Percentiles rank a stretch among this genome's conserved stretches.
Conservation (phyloP, 2,888 invertebrate species). For the Oligia latruncula region DNA sequence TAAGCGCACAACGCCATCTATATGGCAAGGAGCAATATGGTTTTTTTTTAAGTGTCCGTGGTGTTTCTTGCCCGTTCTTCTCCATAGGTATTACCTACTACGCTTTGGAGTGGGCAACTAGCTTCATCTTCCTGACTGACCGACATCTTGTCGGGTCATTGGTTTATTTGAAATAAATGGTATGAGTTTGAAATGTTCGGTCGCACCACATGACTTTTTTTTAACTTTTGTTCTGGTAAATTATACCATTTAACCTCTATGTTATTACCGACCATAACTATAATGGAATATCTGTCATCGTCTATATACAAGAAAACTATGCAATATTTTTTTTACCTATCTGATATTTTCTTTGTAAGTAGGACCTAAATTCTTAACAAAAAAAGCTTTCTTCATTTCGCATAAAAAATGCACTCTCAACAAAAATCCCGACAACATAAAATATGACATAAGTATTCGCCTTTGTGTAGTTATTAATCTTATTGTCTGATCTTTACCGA, state of each 20-base stretch:
- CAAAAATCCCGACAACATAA: conserved; percentile 35
- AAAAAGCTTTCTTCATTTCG: neutral
- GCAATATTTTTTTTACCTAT: neutral
- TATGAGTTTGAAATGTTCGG: neutral
- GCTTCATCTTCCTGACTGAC: neutral
- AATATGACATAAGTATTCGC: conserved; percentile 29
- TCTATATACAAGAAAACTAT: neutral
- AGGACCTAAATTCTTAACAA: neutral
- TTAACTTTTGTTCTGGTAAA: neutral
- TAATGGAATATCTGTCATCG: neutral
- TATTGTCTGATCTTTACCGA: conserved; percentile 58
- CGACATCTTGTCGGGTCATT: neutral
- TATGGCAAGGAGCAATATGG: conserved; percentile 6
- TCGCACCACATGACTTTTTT: neutral
- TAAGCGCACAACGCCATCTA: conserved; percentile 46
- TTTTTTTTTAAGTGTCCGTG: neutral
- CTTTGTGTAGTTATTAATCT: conserved; percentile 54
- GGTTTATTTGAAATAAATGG: neutral
- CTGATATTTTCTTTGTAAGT: neutral
- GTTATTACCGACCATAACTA: too few species aligned
- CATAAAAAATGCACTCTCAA: conserved; percentile 6
- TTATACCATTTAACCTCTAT: neutral
- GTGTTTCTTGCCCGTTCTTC: neutral
- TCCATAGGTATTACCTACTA: neutral
- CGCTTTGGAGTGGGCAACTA: too few species aligned